Evolutionary conservation across 2,888 invertebrate species (phyloP).

Genomic region (Stenodema calcarata): DNA sequence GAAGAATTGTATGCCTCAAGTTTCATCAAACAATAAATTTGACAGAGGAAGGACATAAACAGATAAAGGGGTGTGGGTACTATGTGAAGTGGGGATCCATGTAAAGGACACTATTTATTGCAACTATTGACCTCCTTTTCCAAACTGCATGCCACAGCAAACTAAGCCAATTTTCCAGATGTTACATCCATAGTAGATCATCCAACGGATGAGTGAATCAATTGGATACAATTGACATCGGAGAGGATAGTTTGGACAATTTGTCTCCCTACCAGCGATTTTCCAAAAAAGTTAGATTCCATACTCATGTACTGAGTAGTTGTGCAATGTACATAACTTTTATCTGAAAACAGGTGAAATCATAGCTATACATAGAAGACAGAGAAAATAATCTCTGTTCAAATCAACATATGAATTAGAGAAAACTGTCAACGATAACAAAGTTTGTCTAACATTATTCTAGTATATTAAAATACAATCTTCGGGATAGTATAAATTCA

Average conservation of each 20-base stretch:
- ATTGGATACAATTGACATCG: neutral
- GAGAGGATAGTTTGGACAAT: neutral
- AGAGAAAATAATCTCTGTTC: neutral
- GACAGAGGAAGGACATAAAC: too few species aligned
- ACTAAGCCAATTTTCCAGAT: too few species aligned
- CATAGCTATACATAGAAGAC: constrained; percentile 10
- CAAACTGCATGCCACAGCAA: too few species aligned
- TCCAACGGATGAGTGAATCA: neutral
- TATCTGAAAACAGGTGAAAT: neutral
- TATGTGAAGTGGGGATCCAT: too few species aligned
- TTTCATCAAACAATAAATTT: too few species aligned
- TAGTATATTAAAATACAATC: constrained; percentile 25
- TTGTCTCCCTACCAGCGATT: neutral
- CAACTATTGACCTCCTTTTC: too few species aligned
- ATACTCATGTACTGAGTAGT: neutral
- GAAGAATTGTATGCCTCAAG: too few species aligned
- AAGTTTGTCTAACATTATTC: neutral
- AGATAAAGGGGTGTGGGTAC: too few species aligned
- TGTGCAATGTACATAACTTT: constrained; percentile 18
- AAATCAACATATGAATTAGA: neutral
- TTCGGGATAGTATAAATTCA: constrained; percentile 27
- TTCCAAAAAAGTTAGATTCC: neutral
- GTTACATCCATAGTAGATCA: too few species aligned
- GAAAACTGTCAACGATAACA: constrained; percentile 7
- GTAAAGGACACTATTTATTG: too few species aligned